phyloP scores from a whole-genome alignment of 2,113 vertebrate genomes.

The Daubentonia madagascariensis region DNA sequence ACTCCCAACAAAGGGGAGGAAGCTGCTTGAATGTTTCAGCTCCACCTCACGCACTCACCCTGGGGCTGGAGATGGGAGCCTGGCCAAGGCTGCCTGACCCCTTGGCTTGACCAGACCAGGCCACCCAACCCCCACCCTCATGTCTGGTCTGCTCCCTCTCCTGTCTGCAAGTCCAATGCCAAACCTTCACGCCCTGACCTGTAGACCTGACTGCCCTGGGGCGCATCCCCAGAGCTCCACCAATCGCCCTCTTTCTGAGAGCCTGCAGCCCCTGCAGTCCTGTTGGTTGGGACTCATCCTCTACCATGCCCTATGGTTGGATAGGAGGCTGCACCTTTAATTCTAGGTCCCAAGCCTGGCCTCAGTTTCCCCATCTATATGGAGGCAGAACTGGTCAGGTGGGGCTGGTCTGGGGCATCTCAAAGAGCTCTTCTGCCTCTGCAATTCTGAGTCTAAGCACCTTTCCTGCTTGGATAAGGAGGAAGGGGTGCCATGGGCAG shows the following conservation, averaged over 20 bases:
- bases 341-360: neutral
- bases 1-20: constrained; percentile 79
- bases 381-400: neutral
- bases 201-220: neutral
- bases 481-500: neutral
- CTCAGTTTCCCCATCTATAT: neutral
- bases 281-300: neutral
- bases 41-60: constrained; percentile 66
- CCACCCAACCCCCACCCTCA: neutral
- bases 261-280: neutral
- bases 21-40: constrained; percentile 74
- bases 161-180: neutral
- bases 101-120: neutral
- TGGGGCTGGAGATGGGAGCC: constrained; percentile 61
- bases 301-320: neutral
- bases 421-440: neutral
- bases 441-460: neutral
- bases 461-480: neutral
- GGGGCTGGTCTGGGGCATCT: neutral
- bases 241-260: neutral
- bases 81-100: constrained; percentile 69
- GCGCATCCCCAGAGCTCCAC: neutral
- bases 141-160: neutral
- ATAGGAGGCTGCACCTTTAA: neutral
- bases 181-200: neutral